These are phyloP conservation scores for Serrognathus titanus DNA, from an alignment of 2,888 invertebrate species.

Conservation along the genomic window DNA sequence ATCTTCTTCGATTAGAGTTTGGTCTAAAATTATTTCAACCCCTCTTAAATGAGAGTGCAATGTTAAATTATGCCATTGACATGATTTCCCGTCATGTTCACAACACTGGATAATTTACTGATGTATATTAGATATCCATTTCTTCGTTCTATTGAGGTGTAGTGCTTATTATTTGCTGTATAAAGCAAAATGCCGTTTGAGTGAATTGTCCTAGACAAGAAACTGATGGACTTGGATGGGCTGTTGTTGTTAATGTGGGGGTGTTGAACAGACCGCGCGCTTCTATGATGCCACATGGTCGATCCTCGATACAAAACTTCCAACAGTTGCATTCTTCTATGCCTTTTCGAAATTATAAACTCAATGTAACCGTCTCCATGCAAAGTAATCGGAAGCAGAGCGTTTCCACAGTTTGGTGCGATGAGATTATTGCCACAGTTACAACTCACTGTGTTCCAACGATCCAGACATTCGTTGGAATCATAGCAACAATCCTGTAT, in stretches of 20 bases:
- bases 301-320: conserved; percentile 74
- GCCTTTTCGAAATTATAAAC: conserved; percentile 77
- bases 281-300: conserved; percentile 61
- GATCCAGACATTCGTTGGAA: conserved; percentile 73
- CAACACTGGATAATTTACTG: conserved; percentile 72
- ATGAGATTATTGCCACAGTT: conserved; percentile 66
- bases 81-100: conserved; percentile 76
- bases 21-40: conserved; percentile 70
- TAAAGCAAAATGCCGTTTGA: conserved; percentile 79
- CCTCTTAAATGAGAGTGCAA: conserved; percentile 68
- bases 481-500: conserved; percentile 59
- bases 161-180: conserved; percentile 83
- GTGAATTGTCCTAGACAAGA: conserved; percentile 78
- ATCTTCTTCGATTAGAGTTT: conserved; percentile 74
- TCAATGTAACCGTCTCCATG: conserved; percentile 75
- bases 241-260: conserved; percentile 25
- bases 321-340: conserved; percentile 80
- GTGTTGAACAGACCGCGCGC: conserved; percentile 17
- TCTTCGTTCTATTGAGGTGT: conserved; percentile 74
- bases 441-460: conserved; percentile 75
- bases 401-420: conserved; percentile 76
- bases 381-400: conserved; percentile 76
- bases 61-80: conserved; percentile 83
- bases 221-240: conserved; percentile 70
- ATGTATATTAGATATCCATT: conserved; percentile 76